Evolutionary conservation across 2,797 vertebrate genomes (phyloP), one percentile per base, ranked within the genome.

Genomic region (Chloroceryle inda): DNA sequence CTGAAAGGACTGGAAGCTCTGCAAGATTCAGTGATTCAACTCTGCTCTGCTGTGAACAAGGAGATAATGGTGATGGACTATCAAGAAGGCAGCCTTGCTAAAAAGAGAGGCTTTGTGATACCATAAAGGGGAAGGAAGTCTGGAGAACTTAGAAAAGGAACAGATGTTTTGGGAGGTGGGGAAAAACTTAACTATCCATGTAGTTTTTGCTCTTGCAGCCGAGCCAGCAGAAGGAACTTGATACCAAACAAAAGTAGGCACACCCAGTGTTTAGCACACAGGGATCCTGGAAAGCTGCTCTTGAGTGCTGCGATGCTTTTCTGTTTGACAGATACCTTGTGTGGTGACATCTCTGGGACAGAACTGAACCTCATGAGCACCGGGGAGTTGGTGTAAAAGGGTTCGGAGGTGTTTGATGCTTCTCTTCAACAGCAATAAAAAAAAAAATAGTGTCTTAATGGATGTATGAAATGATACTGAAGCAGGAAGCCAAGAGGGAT

Each of bases 191-290:
- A 85, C 59, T 86, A 20, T 91, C 80, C 89, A 9, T 82, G 73
- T 38, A 63, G 77, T 40, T 40, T 55, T 88, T 10, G 74, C n/a
- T 96, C 66, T 88, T 88, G 88, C 74, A 76, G 59, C 2, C 0
- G 49, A 96, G 94, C 94, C 88, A 89, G 90, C 40, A 81, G 76
- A 31, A 95, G 82, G 88, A 96, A 94, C 77, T 90, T 35, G 89
- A 95, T 94, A 89, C 88, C 92, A 96, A 96, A 94, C 85, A 88
- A 93, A 89, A 92, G 87, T 95, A 95, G 94, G 91, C 91, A 94
- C 94, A 95, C 96, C 91, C 96, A 95, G 62, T 56, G 6, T 80
- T 89, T 58, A 96, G 85, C 71, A 38, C 52, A 45, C 52, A 45
- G 59, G 82, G 88, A 73, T 94, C 73, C 85, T 96, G 95, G 91